Base-by-base conservation (phyloP, 2,797 vertebrate species). In the Limnodromus scolopaceus region DNA sequence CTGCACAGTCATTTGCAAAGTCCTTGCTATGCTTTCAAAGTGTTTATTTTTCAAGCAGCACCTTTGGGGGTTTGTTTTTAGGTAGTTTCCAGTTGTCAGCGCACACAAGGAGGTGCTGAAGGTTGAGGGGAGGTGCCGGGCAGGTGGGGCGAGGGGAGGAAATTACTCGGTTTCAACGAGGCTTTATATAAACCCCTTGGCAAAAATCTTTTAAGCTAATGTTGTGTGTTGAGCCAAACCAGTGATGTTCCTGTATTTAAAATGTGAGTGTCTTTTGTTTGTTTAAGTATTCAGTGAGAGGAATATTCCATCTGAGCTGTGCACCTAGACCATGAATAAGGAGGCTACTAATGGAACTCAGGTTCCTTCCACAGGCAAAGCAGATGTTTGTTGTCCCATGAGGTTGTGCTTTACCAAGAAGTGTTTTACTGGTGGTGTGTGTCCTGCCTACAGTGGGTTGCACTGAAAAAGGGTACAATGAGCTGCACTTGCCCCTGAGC, bases 381-480 rank as follows among this genome's bases (percentile, higher is more conserved):
- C 0, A 45, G 39, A 9, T 61, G 19, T 20, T 68, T 5, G 1
- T 70, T 63, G 64, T 46, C 58, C 27, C 25, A 3, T 7, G 14
- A n/a, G 15, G 20, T 5, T 39, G 38, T 27, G 61, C 16, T 48
- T 34, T 24, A 68, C 23, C 13, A 30, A 23, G 36, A 64, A 20
- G 24, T 14, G 23, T 63, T 79, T 49, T 23, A 16, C 10, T 15
- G 5, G 34, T 9, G 45, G 2, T 32, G 10, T 18, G 27, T 53
- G 39, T 60, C 89, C 60, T 64, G 57, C 8, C 58, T 54, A 6
- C 15, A 8, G 9, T 11, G 7, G 18, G 57, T 11, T 30, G 51
- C 32, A 19, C 51, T 7, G 17, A 5, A 0, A 5, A 38, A 15
- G 43, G 51, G 49, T 4, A 4, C 64, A 8, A 11, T 1, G 24